Percentiles rank a stretch among this genome's conserved stretches.
Conservation (phyloP, 2,888 invertebrate genomes). For the Eupithecia inturbata region DNA sequence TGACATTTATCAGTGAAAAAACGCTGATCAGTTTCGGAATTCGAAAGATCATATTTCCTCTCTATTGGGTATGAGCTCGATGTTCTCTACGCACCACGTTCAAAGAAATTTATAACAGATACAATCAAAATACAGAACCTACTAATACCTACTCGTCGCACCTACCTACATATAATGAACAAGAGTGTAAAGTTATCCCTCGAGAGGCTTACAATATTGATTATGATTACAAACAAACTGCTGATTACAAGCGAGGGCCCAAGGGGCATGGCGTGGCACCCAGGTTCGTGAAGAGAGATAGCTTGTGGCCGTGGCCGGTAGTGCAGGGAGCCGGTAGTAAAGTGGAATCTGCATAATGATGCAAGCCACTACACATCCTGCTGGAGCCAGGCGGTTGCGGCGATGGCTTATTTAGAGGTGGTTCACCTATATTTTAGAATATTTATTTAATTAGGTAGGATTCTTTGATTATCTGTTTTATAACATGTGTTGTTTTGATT, state of each 20-base stretch:
- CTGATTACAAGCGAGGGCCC: background rate
- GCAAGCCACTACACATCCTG: background rate
- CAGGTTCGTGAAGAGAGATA: background rate
- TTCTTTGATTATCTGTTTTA: background rate
- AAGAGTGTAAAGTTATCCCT: background rate
- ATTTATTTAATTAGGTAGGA: background rate
- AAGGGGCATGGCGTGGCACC: background rate
- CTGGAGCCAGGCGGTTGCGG: background rate
- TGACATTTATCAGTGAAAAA: too few species aligned
- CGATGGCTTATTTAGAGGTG: background rate
- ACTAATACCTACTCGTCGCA: background rate
- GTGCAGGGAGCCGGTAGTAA: background rate
- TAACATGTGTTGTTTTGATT: background rate
- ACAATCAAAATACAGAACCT: background rate
- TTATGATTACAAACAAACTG: too few species aligned
- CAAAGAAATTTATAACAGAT: too few species aligned
- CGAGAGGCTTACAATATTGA: background rate
- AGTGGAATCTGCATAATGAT: background rate
- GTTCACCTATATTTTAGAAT: background rate
- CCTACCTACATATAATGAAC: too few species aligned
- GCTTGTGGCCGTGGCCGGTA: background rate
- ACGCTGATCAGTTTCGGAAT: too few species aligned
- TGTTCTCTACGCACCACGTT: background rate
- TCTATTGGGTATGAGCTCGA: too few species aligned
- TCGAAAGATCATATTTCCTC: too few species aligned